Evolutionary conservation across 2,888 invertebrate species (phyloP).

Genomic region (Drosophila buzzatii): DNA sequence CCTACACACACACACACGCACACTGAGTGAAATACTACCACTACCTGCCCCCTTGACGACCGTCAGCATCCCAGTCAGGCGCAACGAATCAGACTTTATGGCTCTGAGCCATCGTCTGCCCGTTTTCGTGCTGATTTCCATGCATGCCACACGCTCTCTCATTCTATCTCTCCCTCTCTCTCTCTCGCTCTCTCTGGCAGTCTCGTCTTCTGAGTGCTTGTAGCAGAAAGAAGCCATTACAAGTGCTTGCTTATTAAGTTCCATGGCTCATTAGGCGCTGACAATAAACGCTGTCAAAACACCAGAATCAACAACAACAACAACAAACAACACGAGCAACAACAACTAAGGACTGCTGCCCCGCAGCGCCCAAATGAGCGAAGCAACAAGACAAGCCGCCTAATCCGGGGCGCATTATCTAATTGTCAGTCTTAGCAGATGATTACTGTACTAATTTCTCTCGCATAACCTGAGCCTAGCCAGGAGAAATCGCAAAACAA

Average conservation of each 20-base stretch:
- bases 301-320: constrained; percentile 37
- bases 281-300: constrained; percentile 73
- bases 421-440: constrained; percentile 75
- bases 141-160: constrained; percentile 40
- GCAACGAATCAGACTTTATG: constrained; percentile 65
- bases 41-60: constrained; percentile 6
- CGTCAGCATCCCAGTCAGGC: constrained; percentile 40
- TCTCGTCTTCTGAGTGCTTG: constrained; percentile 1
- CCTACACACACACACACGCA: background rate
- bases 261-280: constrained; percentile 78
- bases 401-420: constrained; percentile 75
- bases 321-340: constrained; percentile 3
- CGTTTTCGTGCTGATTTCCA: constrained; percentile 53
- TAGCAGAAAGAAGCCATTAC: constrained; percentile 68
- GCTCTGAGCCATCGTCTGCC: constrained; percentile 37
- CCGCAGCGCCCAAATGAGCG: constrained; percentile 1
- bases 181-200: background rate
- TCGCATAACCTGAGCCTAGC: constrained; percentile 51
- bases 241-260: constrained; percentile 80
- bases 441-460: constrained; percentile 78
- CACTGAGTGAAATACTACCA: background rate
- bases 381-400: constrained; percentile 48
- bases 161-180: constrained; percentile 10
- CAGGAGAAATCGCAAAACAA: constrained; percentile 18
- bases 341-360: constrained; percentile 5